Evolutionary conservation across 2,888 invertebrate species (phyloP), one percentile per base, ranked within the genome.

Genomic region (Stictocephala bisonia): DNA sequence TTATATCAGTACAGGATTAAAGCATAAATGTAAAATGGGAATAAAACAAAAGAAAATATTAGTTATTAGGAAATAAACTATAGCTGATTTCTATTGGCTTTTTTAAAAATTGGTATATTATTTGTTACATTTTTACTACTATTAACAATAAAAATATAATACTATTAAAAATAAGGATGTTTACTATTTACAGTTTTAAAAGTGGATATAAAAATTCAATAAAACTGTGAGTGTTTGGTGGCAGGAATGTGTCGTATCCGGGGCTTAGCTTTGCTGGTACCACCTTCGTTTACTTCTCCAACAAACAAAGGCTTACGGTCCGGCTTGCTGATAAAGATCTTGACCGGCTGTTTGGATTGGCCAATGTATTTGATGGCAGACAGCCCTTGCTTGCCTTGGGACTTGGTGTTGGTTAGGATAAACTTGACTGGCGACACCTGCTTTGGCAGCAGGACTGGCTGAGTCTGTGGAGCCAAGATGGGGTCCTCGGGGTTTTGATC

Each of bases 181-280:
- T n/a, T n/a, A n/a, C n/a, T n/a, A n/a, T n/a, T n/a, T n/a, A n/a
- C n/a, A n/a, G n/a, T n/a, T n/a, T n/a, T n/a, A n/a, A n/a, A n/a
- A n/a, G n/a, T n/a, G n/a, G n/a, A n/a, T n/a, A n/a, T n/a, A n/a
- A n/a, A n/a, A n/a, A n/a, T n/a, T n/a, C n/a, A 71, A 71, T 35
- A 71, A 20, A 68, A 68, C 70, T 71, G 58, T 18, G 68, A 27
- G 24, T 71, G 58, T 27, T 58, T 31, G 9, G 71, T 71, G 24
- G 71, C 71, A 2, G 71, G 71, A 9, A 71, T 71, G 24, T 71
- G 71, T n/a, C 71, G 24, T 48, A 71, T 60, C 35, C 60, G 56
- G 22, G 60, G 40, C n/a, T 29, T 31, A 4, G 56, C 31, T 22
- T 60, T 60, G 18, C 18, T 40, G n/a, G n/a, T n/a, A n/a, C n/a